Base-by-base conservation (phyloP, 2,113 vertebrate genomes). In the Nesoenas mayeri region DNA sequence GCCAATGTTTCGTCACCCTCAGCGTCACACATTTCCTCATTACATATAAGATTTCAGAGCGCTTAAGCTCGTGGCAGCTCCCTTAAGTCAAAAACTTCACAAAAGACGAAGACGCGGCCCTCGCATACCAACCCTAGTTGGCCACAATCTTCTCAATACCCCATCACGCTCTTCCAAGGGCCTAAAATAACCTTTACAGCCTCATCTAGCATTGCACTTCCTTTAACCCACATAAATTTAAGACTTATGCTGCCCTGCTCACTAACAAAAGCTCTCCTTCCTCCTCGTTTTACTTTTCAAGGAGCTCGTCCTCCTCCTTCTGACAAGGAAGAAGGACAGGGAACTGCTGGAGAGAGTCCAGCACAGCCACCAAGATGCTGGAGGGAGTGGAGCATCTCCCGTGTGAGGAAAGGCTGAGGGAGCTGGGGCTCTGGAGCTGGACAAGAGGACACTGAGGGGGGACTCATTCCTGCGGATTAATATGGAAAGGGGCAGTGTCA, bases 21-120 rank as follows among this genome's bases (percentile, higher is more conserved):
- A 44, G 42, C 16, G 7, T 44, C 42, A 44, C 7, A 17, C 15
- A 44, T 44, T 42, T 44, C 42, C 42, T 44, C 42, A 6, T 44
- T 44, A 44, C 42, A 6, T 44, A 44, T 44, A 24, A 25, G 12
- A 5, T 14, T 32, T 42, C 9, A 17, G 28, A 56, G 21, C 1
- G 6, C 31, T 57, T 12, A 25, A 6, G 12, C 5, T 19, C 9
- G 3, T 0, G 2, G 44, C 20, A 21, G 38, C 38, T 54, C 47
- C 65, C 44, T n/a, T 11, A 48, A 65, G 32, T 6, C 56, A n/a
- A 79, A n/a, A 44, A 4, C 19, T 28, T 66, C 9, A 15, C 9
- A 12, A 4, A 19, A n/a, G 34, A 20, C 1, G 1, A 60, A 12
- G 31, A 15, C 10, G 8, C 0, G 0, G 42, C 6, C 44, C 16